Evolutionary conservation across 2,888 invertebrate genomes (phyloP).

Genomic region (Anthoptus insignis): DNA sequence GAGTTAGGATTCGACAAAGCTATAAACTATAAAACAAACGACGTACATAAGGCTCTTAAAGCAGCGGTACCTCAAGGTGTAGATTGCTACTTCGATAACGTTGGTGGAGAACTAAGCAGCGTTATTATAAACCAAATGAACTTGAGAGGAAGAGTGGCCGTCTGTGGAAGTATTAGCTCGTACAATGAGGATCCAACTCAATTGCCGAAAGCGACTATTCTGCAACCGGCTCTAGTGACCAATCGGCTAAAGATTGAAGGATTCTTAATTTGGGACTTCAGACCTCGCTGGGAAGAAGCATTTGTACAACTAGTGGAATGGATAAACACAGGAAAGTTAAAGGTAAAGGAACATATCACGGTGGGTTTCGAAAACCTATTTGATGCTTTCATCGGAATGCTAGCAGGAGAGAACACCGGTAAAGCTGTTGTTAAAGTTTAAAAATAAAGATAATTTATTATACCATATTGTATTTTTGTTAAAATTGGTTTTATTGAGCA

Average conservation of each 20-base stretch:
- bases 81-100: slow-evolving; percentile 92
- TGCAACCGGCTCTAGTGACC: slow-evolving; percentile 85
- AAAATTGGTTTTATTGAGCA: background rate
- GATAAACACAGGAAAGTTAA: slow-evolving; percentile 89
- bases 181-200: slow-evolving; percentile 63
- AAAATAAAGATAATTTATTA: slow-evolving; percentile 37
- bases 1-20: slow-evolving; percentile 89
- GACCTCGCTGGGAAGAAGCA: slow-evolving; percentile 85
- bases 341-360: slow-evolving; percentile 88
- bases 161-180: slow-evolving; percentile 68
- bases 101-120: slow-evolving; percentile 88
- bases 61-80: slow-evolving; percentile 89
- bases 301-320: slow-evolving; percentile 85
- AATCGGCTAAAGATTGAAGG: slow-evolving; percentile 89
- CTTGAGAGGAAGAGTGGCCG: slow-evolving; percentile 55
- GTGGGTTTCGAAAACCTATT: slow-evolving; percentile 91
- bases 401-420: slow-evolving; percentile 88
- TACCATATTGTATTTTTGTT: background rate
- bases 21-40: slow-evolving; percentile 89
- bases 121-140: slow-evolving; percentile 87
- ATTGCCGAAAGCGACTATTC: slow-evolving; percentile 66
- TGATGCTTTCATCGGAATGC: slow-evolving; percentile 89
- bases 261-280: slow-evolving; percentile 84
- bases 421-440: slow-evolving; percentile 90
- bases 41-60: slow-evolving; percentile 81